Percentiles rank a stretch among this genome's conserved stretches.
Evolutionary conservation across 2,888 invertebrate genomes (phyloP).

Genomic region (Eupsilia transversa): DNA sequence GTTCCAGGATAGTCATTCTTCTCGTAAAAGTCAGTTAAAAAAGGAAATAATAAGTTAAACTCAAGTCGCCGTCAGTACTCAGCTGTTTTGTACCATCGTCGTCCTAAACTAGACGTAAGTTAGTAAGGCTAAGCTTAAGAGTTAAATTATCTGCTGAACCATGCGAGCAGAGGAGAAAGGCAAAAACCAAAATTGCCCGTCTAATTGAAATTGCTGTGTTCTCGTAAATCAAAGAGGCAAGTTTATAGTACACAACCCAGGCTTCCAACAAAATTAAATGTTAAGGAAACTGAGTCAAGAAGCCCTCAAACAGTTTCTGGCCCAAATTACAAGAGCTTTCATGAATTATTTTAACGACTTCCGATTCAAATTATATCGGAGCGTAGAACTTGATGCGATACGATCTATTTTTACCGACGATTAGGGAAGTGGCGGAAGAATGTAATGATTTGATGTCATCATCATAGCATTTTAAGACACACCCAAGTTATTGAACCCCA

Average conservation of each 20-base stretch:
- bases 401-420: conserved; percentile 51
- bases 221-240: conserved; percentile 19
- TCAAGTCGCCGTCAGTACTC: neutral
- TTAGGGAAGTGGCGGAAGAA: conserved; percentile 46
- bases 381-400: conserved; percentile 35
- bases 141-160: neutral
- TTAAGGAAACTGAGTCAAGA: conserved; percentile 32
- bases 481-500: conserved; percentile 36
- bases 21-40: neutral
- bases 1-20: neutral
- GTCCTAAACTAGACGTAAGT: neutral
- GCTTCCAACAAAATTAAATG: conserved; percentile 19
- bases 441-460: conserved; percentile 48
- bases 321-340: conserved; percentile 28
- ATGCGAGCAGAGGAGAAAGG: conserved; percentile 1
- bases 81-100: neutral
- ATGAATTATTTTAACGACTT: conserved; percentile 48
- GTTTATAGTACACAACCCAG: conserved; percentile 10
- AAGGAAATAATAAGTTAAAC: neutral
- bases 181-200: conserved; percentile 5
- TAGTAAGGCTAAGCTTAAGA: neutral
- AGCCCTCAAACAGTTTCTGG: conserved; percentile 28
- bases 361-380: conserved; percentile 48
- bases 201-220: conserved; percentile 16
- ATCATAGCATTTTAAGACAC: conserved; percentile 39